Evolutionary conservation across 2,113 vertebrate genomes (phyloP).

Genomic region (Semnopithecus entellus): DNA sequence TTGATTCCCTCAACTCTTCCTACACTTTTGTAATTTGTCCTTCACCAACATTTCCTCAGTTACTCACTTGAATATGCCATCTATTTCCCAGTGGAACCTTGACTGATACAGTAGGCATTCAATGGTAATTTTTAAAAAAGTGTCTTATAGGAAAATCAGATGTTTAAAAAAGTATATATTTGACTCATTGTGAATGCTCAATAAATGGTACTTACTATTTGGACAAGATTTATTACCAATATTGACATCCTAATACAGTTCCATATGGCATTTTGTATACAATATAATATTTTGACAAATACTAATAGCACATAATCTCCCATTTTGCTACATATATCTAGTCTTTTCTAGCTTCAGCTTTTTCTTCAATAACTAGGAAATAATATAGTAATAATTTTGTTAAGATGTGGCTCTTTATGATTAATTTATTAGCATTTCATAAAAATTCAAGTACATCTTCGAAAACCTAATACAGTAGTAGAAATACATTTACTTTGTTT

Average conservation of each 20-base stretch:
- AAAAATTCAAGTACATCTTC: constrained; percentile 20
- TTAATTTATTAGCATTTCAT: constrained; percentile 56
- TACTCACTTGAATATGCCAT: not conserved
- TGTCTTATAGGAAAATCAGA: not conserved
- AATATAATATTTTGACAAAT: not conserved
- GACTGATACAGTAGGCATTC: not conserved
- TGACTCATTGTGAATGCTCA: not conserved
- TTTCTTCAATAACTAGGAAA: constrained; percentile 14
- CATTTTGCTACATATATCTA: not conserved
- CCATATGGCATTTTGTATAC: not conserved
- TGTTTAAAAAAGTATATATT: not conserved
- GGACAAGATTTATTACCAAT: not conserved
- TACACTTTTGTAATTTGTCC: not conserved
- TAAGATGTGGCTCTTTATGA: constrained; percentile 11
- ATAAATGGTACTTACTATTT: not conserved
- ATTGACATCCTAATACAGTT: constrained; percentile 37
- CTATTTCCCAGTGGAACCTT: not conserved
- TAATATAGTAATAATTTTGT: not conserved
- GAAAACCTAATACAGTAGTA: constrained; percentile 20
- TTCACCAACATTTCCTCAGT: not conserved
- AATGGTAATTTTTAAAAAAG: not conserved
- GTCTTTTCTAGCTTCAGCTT: not conserved
- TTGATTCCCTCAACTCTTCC: not conserved
- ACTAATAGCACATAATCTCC: not conserved
- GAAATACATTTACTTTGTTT: constrained; percentile 39